These are phyloP conservation scores for Tillus elongatus DNA, from an alignment of 2,888 invertebrate species.

Conservation along the genomic window DNA sequence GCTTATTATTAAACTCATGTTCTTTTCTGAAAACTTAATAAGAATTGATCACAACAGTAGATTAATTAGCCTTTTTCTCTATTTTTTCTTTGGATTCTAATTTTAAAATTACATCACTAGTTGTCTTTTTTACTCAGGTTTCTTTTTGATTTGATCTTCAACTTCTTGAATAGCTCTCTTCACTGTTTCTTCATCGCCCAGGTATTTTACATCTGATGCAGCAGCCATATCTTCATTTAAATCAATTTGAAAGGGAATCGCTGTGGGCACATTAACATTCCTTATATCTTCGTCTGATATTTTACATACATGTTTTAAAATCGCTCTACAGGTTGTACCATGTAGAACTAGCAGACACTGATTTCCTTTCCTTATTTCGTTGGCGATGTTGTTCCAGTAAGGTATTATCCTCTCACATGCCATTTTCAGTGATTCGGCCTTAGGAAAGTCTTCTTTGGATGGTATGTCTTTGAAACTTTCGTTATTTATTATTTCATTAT, in stretches of 20 bases:
- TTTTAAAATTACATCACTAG: too few relatives aligned
- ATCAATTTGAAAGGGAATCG: constrained; percentile 52
- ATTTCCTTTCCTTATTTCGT: constrained; percentile 65
- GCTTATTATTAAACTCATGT: too few relatives aligned
- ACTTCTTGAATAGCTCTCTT: constrained; percentile 49
- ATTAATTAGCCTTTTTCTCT: too few relatives aligned
- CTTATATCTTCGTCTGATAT: constrained; percentile 48
- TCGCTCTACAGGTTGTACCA: constrained; percentile 72
- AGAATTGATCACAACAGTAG: too few relatives aligned
- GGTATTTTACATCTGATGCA: constrained; percentile 49
- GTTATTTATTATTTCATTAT: constrained; percentile 62
- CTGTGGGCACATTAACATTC: constrained; percentile 50
- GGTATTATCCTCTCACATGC: constrained; percentile 72
- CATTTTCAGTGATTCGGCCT: constrained; percentile 68
- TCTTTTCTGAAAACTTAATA: too few relatives aligned
- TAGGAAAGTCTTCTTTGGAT: constrained; percentile 60
- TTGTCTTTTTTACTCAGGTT: too few relatives aligned
- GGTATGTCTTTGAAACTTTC: constrained; percentile 62
- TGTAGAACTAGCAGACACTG: constrained; percentile 71
- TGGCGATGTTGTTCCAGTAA: constrained; percentile 72
- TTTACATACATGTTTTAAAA: constrained; percentile 71
- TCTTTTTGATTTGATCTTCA: constrained; percentile 49
- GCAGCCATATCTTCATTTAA: constrained; percentile 47
- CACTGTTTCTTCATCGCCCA: constrained; percentile 51
- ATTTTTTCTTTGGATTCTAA: too few relatives aligned